phyloP scores from a whole-genome alignment of 2,797 vertebrate species.

The Microctenopoma lineatum region DNA sequence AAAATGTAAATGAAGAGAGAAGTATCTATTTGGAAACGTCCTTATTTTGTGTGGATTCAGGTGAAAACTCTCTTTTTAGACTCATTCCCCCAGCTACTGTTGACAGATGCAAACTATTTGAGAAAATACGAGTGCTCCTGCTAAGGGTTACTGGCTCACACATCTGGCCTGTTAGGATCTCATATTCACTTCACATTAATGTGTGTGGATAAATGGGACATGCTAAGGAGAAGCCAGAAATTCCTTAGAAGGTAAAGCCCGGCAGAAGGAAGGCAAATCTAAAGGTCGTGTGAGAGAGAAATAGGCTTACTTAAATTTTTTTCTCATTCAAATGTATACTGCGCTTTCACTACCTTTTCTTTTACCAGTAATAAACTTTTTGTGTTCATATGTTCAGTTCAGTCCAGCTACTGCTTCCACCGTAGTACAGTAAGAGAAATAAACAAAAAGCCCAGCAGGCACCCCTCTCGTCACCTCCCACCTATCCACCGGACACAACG shows the following conservation, averaged over 20 bases:
- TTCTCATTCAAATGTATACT: background rate
- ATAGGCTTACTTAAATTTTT: background rate
- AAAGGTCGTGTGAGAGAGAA: background rate
- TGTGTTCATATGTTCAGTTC: background rate
- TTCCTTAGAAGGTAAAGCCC: slow-evolving; percentile 18
- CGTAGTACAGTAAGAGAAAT: slow-evolving; percentile 27
- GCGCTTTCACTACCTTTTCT: no score
- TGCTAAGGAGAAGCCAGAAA: slow-evolving; percentile 4
- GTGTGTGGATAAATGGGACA: slow-evolving; percentile 13
- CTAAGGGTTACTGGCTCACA: slow-evolving; percentile 2
- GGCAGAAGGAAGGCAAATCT: slow-evolving; percentile 17
- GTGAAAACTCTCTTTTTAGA: slow-evolving; percentile 16
- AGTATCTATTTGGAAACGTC: slow-evolving; percentile 21
- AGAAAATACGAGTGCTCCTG: slow-evolving; percentile 16
- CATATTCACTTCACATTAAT: slow-evolving; percentile 25
- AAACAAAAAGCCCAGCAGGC: slow-evolving; percentile 48
- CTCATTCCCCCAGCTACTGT: slow-evolving; percentile 18
- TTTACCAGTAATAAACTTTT: background rate
- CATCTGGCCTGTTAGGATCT: slow-evolving; percentile 20
- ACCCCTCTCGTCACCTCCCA: slow-evolving; percentile 27
- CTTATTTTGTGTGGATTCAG: slow-evolving; percentile 2
- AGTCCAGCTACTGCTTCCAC: slow-evolving; percentile 6
- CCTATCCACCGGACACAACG: slow-evolving; percentile 65
- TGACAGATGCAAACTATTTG: slow-evolving; percentile 23
- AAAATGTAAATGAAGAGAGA: slow-evolving; percentile 9